These are phyloP conservation scores for Epizoanthus stellaris DNA, from an alignment of 92 coral and sea anemone species.

Conservation along the genomic window DNA sequence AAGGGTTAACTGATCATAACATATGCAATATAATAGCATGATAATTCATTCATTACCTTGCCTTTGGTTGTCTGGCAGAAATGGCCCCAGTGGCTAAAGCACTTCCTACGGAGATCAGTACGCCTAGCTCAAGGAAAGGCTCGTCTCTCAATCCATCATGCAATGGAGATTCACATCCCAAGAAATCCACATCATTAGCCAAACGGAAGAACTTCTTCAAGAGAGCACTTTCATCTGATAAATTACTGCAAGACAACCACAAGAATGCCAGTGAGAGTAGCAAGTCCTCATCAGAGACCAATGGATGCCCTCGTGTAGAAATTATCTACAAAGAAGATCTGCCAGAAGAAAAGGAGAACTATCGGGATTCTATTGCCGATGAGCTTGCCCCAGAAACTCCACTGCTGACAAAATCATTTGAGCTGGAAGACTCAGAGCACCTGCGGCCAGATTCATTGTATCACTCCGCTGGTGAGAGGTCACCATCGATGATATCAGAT, in stretches of 20 bases:
- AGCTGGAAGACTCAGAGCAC: constrained; percentile 39
- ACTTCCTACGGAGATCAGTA: background rate
- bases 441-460: constrained; percentile 46
- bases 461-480: constrained; percentile 52
- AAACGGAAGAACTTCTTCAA: constrained; percentile 41
- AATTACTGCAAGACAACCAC: constrained; percentile 22
- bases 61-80: background rate
- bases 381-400: constrained; percentile 35
- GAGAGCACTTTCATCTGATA: constrained; percentile 41
- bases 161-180: constrained; percentile 36
- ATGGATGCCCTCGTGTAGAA: constrained; percentile 56
- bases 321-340: constrained; percentile 59
- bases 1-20: no score
- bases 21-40: no score
- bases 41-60: background rate
- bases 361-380: constrained; percentile 5
- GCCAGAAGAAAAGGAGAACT: constrained; percentile 44
- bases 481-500: constrained; percentile 61
- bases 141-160: constrained; percentile 11
- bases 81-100: constrained; percentile 47
- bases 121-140: constrained; percentile 3
- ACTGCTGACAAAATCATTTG: constrained; percentile 41
- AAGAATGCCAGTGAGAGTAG: constrained; percentile 13
- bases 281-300: constrained; percentile 5
- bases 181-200: constrained; percentile 4